Percentiles rank a stretch among this genome's conserved stretches.
phyloP scores from a whole-genome alignment of 2,888 invertebrate species.

The Nymphalis urticae region DNA sequence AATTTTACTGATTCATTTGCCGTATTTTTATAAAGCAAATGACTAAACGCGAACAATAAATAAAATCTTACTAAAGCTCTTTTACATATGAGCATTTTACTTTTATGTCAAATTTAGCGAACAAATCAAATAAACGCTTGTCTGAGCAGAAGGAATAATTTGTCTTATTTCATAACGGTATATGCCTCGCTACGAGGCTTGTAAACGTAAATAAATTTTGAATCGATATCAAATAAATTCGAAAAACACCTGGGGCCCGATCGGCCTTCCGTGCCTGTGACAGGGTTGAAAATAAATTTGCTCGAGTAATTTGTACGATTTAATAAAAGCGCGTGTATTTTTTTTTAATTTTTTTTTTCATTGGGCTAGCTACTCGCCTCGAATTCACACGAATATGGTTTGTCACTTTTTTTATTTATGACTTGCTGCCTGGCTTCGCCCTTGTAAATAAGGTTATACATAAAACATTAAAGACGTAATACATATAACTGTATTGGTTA shows the following conservation, averaged over 20 bases:
- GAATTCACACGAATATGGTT: too few relatives aligned
- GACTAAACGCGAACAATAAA: neutral
- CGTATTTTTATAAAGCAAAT: too few relatives aligned
- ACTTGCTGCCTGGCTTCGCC: too few relatives aligned
- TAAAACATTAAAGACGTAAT: too few relatives aligned
- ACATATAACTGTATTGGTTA: too few relatives aligned
- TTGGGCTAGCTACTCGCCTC: too few relatives aligned
- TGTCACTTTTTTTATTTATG: too few relatives aligned
- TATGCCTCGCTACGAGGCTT: neutral
- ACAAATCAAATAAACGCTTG: neutral
- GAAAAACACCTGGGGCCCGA: neutral
- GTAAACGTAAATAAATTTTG: constrained; percentile 1
- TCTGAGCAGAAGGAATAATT: neutral
- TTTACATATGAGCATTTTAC: neutral
- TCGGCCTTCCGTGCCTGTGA: neutral
- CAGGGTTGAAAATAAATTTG: neutral
- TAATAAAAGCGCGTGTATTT: too few relatives aligned
- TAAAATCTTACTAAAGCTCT: neutral
- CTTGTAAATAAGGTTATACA: too few relatives aligned
- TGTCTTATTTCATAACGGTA: neutral
- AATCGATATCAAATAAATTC: neutral
- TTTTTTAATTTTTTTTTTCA: too few relatives aligned
- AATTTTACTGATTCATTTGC: too few relatives aligned
- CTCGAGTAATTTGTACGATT: too few relatives aligned
- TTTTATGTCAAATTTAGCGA: constrained; percentile 2